These are phyloP conservation scores for Hippoglossus stenolepis DNA, from an alignment of 2,113 vertebrate species.

Conservation along the genomic window DNA sequence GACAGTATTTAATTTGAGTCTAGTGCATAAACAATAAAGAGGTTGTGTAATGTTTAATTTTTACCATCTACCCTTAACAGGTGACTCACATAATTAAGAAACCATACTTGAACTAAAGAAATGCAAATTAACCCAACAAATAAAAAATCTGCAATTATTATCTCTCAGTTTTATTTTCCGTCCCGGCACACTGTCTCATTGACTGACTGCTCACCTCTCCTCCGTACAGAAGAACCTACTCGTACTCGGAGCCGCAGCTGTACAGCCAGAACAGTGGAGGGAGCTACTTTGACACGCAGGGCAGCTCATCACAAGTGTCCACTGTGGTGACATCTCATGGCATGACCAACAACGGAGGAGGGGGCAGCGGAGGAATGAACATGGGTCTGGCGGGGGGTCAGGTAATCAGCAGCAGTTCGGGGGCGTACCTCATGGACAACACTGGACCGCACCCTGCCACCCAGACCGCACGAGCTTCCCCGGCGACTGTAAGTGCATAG, in stretches of 20 bases:
- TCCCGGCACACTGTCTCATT: neutral
- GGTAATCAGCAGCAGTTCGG: conserved; percentile 87
- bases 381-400: conserved; percentile 88
- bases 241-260: conserved; percentile 94
- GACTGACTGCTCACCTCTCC: conserved; percentile 11
- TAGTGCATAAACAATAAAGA: neutral
- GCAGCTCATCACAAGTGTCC: conserved; percentile 91
- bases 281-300: conserved; percentile 93
- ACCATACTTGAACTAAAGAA: neutral
- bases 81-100: neutral
- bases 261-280: conserved; percentile 92
- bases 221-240: conserved; percentile 89
- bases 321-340: conserved; percentile 92
- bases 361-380: conserved; percentile 88
- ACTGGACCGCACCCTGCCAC: conserved; percentile 87
- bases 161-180: neutral
- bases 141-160: neutral
- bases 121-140: too few species aligned
- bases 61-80: neutral
- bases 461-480: conserved; percentile 90
- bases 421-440: conserved; percentile 86
- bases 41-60: neutral
- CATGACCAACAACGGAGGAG: conserved; percentile 94
- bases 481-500: conserved; percentile 83
- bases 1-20: neutral